These are phyloP conservation scores for Anabas testudineus DNA, from an alignment of 2,797 vertebrate species.

Conservation along the genomic window DNA sequence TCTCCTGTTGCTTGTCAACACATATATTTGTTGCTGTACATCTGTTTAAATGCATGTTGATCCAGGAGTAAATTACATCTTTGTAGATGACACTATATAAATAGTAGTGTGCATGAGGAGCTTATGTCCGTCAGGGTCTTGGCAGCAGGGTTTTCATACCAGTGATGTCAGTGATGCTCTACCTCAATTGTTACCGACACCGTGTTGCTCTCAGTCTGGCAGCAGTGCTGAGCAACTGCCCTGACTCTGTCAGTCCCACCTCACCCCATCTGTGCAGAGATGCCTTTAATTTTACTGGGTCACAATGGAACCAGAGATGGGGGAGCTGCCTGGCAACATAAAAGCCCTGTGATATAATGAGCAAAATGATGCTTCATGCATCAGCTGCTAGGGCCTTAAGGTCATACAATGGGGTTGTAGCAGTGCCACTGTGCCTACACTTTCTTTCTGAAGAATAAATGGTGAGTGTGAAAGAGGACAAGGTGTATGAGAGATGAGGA, in stretches of 20 bases:
- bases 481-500: conserved; percentile 2
- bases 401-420: background rate
- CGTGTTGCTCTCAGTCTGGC: conserved; percentile 31
- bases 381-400: conserved; percentile 1
- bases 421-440: background rate
- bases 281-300: conserved; percentile 47
- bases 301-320: conserved; percentile 50
- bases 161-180: conserved; percentile 40
- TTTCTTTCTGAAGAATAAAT: conserved; percentile 21
- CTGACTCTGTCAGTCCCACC: conserved; percentile 13
- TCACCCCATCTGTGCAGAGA: conserved; percentile 28
- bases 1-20: too few species aligned
- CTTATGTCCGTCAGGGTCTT: conserved; percentile 9
- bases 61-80: too few species aligned
- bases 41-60: too few species aligned
- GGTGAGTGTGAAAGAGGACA: background rate
- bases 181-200: conserved; percentile 56
- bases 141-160: conserved; percentile 18
- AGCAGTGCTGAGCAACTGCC: conserved; percentile 36
- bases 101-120: too few species aligned
- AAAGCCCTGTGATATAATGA: conserved; percentile 41
- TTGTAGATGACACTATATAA: too few species aligned
- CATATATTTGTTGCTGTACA: too few species aligned
- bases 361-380: conserved; percentile 22
- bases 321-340: conserved; percentile 37